These are phyloP conservation scores for Scaptomyza polygonia DNA, from an alignment of 2,888 invertebrate genomes.

Conservation along the genomic window DNA sequence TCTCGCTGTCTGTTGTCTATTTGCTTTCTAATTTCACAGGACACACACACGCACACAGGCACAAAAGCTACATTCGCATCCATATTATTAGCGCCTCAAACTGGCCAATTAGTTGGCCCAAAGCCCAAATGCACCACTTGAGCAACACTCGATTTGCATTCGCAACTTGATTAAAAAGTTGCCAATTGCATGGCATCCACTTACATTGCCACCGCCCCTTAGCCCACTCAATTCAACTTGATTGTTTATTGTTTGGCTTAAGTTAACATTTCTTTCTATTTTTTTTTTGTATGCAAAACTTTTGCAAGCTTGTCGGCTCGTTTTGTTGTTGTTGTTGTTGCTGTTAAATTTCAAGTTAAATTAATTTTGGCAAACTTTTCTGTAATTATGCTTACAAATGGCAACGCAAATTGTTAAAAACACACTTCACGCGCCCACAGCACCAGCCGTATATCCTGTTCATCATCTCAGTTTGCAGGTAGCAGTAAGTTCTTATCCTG, in stretches of 20 bases:
- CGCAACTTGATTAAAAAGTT: constrained; percentile 76
- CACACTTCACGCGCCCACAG: constrained; percentile 52
- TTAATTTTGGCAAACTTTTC: constrained; percentile 67
- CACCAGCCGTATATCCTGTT: constrained; percentile 2
- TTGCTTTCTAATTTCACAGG: constrained; percentile 64
- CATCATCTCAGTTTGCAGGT: constrained; percentile 21
- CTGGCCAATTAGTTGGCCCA: constrained; percentile 61
- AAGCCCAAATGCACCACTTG: constrained; percentile 26
- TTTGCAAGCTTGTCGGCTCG: constrained; percentile 33
- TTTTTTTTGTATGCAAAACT: constrained; percentile 47
- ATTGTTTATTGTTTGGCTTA: constrained; percentile 71
- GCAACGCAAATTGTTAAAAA: constrained; percentile 60
- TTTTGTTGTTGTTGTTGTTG: constrained; percentile 25
- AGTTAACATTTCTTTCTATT: constrained; percentile 27
- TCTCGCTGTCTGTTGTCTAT: neutral
- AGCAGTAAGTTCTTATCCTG: constrained; percentile 28
- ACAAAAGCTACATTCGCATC: constrained; percentile 10
- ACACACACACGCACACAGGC: constrained; percentile 25
- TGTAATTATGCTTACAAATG: constrained; percentile 73
- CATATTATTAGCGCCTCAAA: constrained; percentile 63
- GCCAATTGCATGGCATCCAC: constrained; percentile 48
- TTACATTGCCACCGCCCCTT: neutral
- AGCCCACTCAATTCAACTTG: constrained; percentile 56
- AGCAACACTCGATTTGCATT: constrained; percentile 62
- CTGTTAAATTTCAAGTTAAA: constrained; percentile 63